These are phyloP conservation scores for Nyctibius grandis DNA, from an alignment of 2,797 vertebrate species.

Conservation along the genomic window DNA sequence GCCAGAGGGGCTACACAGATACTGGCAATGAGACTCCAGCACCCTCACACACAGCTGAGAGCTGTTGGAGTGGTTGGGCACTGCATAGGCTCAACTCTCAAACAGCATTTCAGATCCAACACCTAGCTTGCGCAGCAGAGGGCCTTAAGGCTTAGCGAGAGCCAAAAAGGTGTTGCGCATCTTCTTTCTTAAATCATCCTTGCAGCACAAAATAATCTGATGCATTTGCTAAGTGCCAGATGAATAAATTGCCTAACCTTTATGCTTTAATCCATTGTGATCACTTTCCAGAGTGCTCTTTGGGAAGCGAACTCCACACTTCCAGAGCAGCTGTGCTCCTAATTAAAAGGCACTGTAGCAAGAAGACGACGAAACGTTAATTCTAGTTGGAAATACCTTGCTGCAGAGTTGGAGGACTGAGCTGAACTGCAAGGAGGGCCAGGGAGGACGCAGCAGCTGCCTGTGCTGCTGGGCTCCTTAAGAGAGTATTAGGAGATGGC, in stretches of 20 bases:
- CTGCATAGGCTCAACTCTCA: background rate
- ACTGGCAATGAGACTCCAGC: accelerated
- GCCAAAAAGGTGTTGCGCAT: background rate
- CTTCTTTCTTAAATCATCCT: background rate
- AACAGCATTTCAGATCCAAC: background rate
- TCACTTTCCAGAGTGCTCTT: slow-evolving; percentile 48
- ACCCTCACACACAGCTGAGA: background rate
- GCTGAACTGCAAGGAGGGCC: background rate
- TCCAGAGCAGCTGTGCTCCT: slow-evolving; percentile 52
- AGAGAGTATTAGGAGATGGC: background rate
- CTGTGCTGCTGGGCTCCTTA: background rate
- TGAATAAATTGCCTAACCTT: slow-evolving; percentile 44
- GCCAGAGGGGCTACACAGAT: accelerated
- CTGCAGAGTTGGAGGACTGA: background rate
- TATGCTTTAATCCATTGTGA: slow-evolving; percentile 41
- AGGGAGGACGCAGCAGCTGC: background rate
- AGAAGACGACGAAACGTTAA: background rate
- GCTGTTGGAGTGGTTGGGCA: background rate
- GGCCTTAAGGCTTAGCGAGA: background rate
- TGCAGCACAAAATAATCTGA: background rate
- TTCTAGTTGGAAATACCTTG: slow-evolving; percentile 25
- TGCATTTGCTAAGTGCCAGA: background rate
- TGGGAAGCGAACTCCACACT: slow-evolving; percentile 38
- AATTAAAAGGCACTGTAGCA: slow-evolving; percentile 70
- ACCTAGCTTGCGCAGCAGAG: background rate